Conservation (phyloP, 2,888 invertebrate species). For the Euzetes globulus region DNA sequence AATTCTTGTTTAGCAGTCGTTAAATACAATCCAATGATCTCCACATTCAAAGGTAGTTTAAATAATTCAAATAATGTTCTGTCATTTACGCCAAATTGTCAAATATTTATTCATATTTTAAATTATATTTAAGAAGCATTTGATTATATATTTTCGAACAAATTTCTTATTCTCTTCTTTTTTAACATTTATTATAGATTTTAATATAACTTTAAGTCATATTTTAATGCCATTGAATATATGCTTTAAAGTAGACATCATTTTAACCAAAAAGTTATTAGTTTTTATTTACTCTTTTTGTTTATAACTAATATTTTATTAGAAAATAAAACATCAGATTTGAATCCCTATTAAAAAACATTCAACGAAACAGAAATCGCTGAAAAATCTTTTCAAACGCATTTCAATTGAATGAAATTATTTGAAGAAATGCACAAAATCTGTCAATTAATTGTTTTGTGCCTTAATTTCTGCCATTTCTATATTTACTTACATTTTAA, state of each 20-base stretch:
- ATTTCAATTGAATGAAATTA: not conserved
- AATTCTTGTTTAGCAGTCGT: not conserved
- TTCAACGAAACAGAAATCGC: too few relatives aligned
- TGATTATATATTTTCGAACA: constrained; percentile 4
- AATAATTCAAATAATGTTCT: not conserved
- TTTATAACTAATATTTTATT: not conserved
- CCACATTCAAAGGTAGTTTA: not conserved
- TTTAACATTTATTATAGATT: not conserved
- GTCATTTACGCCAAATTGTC: not conserved
- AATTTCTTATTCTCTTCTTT: not conserved
- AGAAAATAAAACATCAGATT: not conserved
- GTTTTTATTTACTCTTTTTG: not conserved
- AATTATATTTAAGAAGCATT: not conserved
- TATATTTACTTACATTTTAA: not conserved
- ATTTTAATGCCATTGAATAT: not conserved
- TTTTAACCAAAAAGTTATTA: not conserved
- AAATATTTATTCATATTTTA: not conserved
- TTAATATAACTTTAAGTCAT: not conserved
- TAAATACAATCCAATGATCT: constrained; percentile 18
- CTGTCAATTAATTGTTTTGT: constrained; percentile 13
- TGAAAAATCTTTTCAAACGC: not conserved
- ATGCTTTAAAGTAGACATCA: not conserved
- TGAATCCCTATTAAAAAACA: too few relatives aligned
- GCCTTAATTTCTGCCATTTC: constrained; percentile 26
- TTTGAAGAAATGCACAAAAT: not conserved